Evolutionary conservation across 2,113 vertebrate genomes (phyloP).

Genomic region (Albula glossodonta): DNA sequence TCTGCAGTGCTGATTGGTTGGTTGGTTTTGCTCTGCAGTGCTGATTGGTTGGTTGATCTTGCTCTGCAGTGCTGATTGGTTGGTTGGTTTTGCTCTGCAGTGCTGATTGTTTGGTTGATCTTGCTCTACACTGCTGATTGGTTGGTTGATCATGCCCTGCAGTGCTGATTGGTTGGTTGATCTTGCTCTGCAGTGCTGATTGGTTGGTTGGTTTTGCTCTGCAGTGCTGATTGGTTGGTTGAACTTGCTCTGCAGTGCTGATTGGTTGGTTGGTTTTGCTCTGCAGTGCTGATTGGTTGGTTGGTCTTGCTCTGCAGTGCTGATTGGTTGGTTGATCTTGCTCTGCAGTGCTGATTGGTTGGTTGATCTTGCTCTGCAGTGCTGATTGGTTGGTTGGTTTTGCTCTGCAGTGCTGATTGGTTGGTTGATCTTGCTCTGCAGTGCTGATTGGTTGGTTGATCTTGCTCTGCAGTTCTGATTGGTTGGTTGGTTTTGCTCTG

Average conservation of each 20-base stretch:
- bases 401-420: background rate
- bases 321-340: no score
- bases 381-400: background rate
- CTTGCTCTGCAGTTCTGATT: background rate
- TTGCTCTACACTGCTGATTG: no score
- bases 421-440: background rate
- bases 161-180: background rate
- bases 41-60: background rate
- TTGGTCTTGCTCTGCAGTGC: no score
- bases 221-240: background rate
- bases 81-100: no score
- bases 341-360: no score
- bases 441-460: background rate
- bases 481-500: background rate
- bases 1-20: background rate
- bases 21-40: background rate
- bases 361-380: background rate
- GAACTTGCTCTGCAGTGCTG: background rate
- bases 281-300: slow-evolving; percentile 77
- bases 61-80: slow-evolving; percentile 77
- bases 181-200: background rate
- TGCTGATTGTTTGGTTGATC: no score
- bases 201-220: background rate
- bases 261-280: background rate
- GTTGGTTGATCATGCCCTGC: background rate